Evolutionary conservation across 1,140 invertebrate genomes (phyloP), one percentile per base, ranked within the genome.

Genomic region (Drosophila nebulosa): DNA sequence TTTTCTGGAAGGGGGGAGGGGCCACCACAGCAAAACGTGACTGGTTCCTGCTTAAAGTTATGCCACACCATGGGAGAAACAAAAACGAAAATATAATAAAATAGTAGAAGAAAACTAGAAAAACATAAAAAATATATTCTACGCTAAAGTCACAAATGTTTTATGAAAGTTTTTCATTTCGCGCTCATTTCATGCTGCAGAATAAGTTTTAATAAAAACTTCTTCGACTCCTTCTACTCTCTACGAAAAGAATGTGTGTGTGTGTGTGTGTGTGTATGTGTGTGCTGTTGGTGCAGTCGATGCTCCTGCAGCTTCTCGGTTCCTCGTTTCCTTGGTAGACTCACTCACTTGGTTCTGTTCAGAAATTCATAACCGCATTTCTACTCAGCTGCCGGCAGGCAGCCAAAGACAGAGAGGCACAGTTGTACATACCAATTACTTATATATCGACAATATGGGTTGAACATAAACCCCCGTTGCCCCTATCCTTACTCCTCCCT

Each of bases 381-480:
- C 73, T 73, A 35, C 58, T 51, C 64, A 26, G 65, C 67, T 42
- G 35, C 61, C 52, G 52, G 64, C 52, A 50, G 58, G 53, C 35
- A 7, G 39, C 12, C 53, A 46, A 46, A 65, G 27, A 21, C 55
- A 84, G 80, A 84, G 80, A 84, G 80, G 68, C 80, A 63, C 80
- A 85, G 80, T 85, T 85, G 80, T 79, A 85, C 80, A 85, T 85
- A 85, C 80, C 80, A 79, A 85, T 85, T 85, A 75, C 80, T 85
- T 85, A 85, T 75, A 78, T 85, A 85, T 85, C 80, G 80, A 76
- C 80, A 85, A 85, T 85, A 79, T 70, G 80, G 69, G 59, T 53
- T 27, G 57, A 69, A 10, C 22, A 14, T 14, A 39, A 12, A 36
- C 35, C 39, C 21, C 10, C 35, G 36, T n/a, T n/a, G n/a, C n/a